Percentiles rank a stretch among this genome's conserved stretches.
Conservation (phyloP, 2,797 vertebrate genomes). For the Clarias fuscus region DNA sequence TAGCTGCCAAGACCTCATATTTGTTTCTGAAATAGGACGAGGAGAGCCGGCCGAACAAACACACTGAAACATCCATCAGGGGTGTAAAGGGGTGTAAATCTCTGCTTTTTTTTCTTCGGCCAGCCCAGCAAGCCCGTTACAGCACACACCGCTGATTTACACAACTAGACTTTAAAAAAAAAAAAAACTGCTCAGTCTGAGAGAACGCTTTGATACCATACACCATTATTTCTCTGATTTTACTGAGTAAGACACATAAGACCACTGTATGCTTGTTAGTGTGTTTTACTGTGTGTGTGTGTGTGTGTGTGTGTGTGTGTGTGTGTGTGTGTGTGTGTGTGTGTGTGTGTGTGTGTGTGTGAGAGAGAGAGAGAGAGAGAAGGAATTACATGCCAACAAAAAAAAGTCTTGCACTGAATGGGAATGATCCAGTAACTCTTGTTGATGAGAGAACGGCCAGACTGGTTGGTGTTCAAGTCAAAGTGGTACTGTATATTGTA, state of each 20-base stretch:
- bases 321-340: too few relatives aligned
- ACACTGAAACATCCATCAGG: slow-evolving; percentile 52
- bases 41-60: slow-evolving; percentile 48
- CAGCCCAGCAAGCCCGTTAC: slow-evolving; percentile 53
- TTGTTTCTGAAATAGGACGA: slow-evolving; percentile 52
- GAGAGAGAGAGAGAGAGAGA: neutral
- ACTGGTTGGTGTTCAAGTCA: neutral
- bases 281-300: neutral
- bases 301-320: too few relatives aligned
- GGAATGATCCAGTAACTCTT: neutral
- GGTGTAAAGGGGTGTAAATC: slow-evolving; percentile 57
- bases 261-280: neutral
- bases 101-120: slow-evolving; percentile 8
- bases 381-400: neutral
- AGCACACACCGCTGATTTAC: slow-evolving; percentile 55
- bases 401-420: neutral
- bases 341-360: too few relatives aligned
- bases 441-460: neutral
- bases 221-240: neutral
- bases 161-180: slow-evolving; percentile 26
- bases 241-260: neutral
- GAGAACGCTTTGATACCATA: neutral
- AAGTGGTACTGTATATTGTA: too few relatives aligned
- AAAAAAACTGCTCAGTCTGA: neutral
- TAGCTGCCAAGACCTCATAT: slow-evolving; percentile 51